Conservation (phyloP, 1,140 invertebrate genomes). For the Lordiphosa collinella region DNA sequence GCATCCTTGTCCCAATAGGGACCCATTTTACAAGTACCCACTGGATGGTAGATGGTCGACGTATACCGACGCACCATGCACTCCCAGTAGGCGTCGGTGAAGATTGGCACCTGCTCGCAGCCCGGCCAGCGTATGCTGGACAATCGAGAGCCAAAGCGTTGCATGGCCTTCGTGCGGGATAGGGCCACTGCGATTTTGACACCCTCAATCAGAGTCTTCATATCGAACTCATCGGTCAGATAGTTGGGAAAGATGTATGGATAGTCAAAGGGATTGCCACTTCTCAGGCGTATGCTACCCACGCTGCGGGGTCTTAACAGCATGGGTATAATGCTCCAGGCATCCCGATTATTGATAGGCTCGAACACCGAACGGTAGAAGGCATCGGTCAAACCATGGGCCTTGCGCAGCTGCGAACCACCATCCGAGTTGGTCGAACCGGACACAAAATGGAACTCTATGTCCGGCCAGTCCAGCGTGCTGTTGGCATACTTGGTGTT, state of each 20-base stretch:
- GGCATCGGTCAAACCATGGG: conserved; percentile 86
- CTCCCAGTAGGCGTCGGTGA: conserved; percentile 89
- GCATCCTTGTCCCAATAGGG: conserved; percentile 89
- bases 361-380: conserved; percentile 88
- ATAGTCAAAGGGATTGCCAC: conserved; percentile 92
- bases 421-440: conserved; percentile 93
- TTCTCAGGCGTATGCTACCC: conserved; percentile 89
- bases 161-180: conserved; percentile 87
- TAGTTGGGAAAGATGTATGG: conserved; percentile 97
- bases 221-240: conserved; percentile 88
- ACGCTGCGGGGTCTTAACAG: conserved; percentile 89
- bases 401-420: conserved; percentile 89
- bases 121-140: conserved; percentile 86
- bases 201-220: conserved; percentile 90
- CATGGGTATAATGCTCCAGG: conserved; percentile 93
- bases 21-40: conserved; percentile 96
- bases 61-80: conserved; percentile 91
- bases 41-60: conserved; percentile 91
- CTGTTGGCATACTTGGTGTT: conserved; percentile 93
- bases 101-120: conserved; percentile 84
- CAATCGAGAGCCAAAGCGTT: conserved; percentile 85
- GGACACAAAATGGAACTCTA: conserved; percentile 95
- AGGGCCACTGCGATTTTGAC: conserved; percentile 89
- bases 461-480: conserved; percentile 92
- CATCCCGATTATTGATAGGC: conserved; percentile 88